Conservation (phyloP, 2,888 invertebrate genomes). For the Trilocha varians region DNA sequence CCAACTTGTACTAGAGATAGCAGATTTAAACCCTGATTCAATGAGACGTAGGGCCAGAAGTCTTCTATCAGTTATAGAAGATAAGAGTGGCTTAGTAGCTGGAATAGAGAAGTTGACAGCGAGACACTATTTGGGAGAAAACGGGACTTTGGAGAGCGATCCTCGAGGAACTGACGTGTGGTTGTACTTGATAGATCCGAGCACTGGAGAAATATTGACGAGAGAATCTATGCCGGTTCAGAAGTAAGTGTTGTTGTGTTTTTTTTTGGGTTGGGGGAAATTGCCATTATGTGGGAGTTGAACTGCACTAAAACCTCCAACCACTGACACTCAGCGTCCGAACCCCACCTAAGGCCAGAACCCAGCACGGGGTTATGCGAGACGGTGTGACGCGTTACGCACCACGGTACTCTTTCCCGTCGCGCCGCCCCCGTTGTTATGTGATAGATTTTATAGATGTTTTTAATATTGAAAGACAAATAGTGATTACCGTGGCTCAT, state of each 20-base stretch:
- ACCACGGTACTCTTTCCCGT: too few relatives aligned
- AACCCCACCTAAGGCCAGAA: too few relatives aligned
- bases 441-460: too few relatives aligned
- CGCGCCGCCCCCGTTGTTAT: too few relatives aligned
- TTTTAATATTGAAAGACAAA: too few relatives aligned
- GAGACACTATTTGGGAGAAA: conserved; percentile 80
- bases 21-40: conserved; percentile 81
- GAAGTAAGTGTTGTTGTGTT: too few relatives aligned
- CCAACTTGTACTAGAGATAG: conserved; percentile 84
- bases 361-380: too few relatives aligned
- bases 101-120: conserved; percentile 90
- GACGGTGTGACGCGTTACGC: too few relatives aligned
- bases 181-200: conserved; percentile 89
- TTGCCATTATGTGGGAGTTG: conserved; percentile 18
- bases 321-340: too few relatives aligned
- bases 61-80: conserved; percentile 76
- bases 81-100: conserved; percentile 81
- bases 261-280: too few relatives aligned
- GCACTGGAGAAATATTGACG: conserved; percentile 80
- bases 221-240: conserved; percentile 81
- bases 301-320: too few relatives aligned
- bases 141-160: conserved; percentile 83
- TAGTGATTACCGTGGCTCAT: too few relatives aligned
- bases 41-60: conserved; percentile 70
- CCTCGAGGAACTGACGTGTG: conserved; percentile 86